Evolutionary conservation across 2,888 invertebrate genomes (phyloP), one percentile per base, ranked within the genome.

Genomic region (Xanthia togata): DNA sequence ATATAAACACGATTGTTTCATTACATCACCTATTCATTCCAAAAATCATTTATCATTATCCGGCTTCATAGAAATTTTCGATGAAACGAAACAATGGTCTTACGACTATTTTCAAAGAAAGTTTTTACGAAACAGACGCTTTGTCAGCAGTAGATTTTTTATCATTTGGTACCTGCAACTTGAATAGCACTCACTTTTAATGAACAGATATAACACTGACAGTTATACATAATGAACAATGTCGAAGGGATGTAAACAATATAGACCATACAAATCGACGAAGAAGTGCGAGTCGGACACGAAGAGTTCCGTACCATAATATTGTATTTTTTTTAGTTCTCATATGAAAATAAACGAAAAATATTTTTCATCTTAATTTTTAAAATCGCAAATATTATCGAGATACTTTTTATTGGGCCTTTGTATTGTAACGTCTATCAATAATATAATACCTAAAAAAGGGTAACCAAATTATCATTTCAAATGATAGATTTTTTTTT

Each of bases 1-100:
- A 50, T 65, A 64, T 50, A 59, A 72, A 55, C 26, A 63, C 31
- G 9, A 50, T 67, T 38, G n/a, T 81, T 70, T 63, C 55, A 67
- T 63, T 41, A 50, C 62, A 81, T 55, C 44, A 50, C 12, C 38
- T 3, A 71, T 76, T 59, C 62, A 73, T 50, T 12, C 8, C 26
- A 9, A 63, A 76, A 55, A 31, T 35, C 6, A 64, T 64, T 53
- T 68, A 73, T 17, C 14, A 60, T 23, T 55, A 35, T 17, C 26
- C 20, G 1, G 11, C 23, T 72, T 14, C 63, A 67, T 60, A 68
- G 53, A 68, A 20, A 38, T 63, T 50, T 60, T 41, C 9, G 1
- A 14, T 26, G 26, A 60, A 14, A 44, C 17, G 26, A 60, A 14
- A 44, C 17, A 41, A 53, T 55, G n/a, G 23, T 50, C 17, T 44